Conservation (phyloP, 2,888 invertebrate genomes). For the Drosophila bunnanda region DNA sequence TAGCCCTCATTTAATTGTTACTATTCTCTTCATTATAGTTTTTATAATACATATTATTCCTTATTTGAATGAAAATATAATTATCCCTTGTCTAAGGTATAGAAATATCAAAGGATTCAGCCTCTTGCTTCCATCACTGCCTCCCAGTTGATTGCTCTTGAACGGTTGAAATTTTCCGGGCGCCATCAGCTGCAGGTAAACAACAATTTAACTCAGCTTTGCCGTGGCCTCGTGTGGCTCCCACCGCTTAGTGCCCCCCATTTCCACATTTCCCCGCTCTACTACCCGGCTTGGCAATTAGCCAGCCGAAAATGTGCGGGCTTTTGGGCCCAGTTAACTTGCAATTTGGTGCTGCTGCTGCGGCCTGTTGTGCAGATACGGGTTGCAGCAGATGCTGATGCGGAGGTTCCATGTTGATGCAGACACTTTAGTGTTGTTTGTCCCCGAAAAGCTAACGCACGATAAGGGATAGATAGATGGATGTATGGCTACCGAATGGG, state of each 20-base stretch:
- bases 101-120: background rate
- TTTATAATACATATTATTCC: too few species aligned
- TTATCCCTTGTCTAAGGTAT: background rate
- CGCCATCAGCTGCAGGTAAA: slow-evolving; percentile 38
- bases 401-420: slow-evolving; percentile 24
- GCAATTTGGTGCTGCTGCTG: slow-evolving; percentile 34
- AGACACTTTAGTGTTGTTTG: slow-evolving; percentile 25
- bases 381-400: slow-evolving; percentile 27
- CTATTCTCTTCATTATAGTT: too few species aligned
- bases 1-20: too few species aligned
- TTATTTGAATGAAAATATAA: background rate
- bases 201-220: slow-evolving; percentile 48
- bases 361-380: slow-evolving; percentile 27
- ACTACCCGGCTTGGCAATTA: slow-evolving; percentile 39
- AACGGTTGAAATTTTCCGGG: slow-evolving; percentile 14
- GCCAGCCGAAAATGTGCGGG: slow-evolving; percentile 44
- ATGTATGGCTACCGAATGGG: background rate
- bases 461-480: slow-evolving; percentile 4
- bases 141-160: slow-evolving; percentile 13
- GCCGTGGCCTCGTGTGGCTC: background rate
- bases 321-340: slow-evolving; percentile 44
- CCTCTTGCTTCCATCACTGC: background rate
- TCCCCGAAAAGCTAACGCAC: slow-evolving; percentile 21
- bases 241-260: slow-evolving; percentile 1
- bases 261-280: background rate